Percentiles rank a stretch among this genome's conserved stretches.
Evolutionary conservation across 2,888 invertebrate genomes (phyloP).

Genomic region (Andricus curvator): DNA sequence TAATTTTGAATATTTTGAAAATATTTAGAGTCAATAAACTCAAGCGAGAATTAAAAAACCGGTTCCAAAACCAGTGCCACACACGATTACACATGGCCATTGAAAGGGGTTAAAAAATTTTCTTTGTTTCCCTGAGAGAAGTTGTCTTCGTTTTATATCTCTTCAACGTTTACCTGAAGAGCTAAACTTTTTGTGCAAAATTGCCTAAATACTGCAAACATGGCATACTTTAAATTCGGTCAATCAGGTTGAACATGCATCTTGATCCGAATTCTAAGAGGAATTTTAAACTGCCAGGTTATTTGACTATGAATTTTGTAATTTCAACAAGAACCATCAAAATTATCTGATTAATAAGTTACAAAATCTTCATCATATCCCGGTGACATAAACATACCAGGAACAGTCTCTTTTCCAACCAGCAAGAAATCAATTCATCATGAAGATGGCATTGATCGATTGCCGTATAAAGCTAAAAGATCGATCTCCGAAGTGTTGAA

Average conservation of each 20-base stretch:
- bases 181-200: background rate
- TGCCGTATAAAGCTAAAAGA: background rate
- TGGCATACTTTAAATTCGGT: background rate
- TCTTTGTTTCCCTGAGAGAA: background rate
- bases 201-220: background rate
- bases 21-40: conserved; percentile 39
- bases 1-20: conserved; percentile 34
- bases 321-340: background rate
- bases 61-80: conserved; percentile 36
- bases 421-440: conserved; percentile 8
- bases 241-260: no score
- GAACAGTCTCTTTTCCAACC: background rate
- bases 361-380: background rate
- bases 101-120: conserved; percentile 23
- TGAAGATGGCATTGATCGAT: conserved; percentile 21
- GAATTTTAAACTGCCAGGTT: background rate
- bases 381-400: background rate
- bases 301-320: background rate
- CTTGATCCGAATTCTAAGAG: no score
- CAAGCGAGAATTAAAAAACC: conserved; percentile 19
- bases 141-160: background rate
- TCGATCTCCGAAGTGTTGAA: background rate
- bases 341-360: background rate
- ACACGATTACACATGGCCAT: background rate
- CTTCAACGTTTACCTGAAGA: background rate